Evolutionary conservation across 2,113 vertebrate species (phyloP).

Genomic region (Dendrocopos noguchii): DNA sequence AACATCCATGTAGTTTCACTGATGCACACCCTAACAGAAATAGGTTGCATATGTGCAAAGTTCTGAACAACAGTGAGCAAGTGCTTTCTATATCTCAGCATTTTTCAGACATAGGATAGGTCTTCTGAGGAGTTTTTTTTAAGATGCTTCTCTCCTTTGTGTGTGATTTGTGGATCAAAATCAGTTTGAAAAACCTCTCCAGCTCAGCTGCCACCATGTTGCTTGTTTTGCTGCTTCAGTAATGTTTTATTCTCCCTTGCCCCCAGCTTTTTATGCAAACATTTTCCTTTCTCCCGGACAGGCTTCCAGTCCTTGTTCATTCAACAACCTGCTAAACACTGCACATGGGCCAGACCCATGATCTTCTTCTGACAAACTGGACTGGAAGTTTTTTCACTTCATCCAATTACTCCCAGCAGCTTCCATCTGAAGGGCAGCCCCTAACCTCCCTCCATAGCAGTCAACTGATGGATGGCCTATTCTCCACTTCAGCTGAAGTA

Average conservation of each 20-base stretch:
- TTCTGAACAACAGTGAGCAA: neutral
- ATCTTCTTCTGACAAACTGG: neutral
- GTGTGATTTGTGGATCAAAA: neutral
- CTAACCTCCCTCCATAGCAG: fast-evolving
- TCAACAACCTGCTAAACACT: neutral
- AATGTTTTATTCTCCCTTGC: neutral
- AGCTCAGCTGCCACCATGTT: neutral
- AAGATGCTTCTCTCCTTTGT: neutral
- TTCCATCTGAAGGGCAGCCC: neutral
- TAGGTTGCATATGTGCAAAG: neutral
- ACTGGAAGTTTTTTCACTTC: neutral
- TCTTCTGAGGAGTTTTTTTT: neutral
- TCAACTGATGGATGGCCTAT: neutral
- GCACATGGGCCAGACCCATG: neutral
- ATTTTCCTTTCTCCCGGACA: neutral
- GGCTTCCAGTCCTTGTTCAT: neutral
- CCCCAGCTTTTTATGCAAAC: neutral
- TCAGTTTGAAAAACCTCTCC: neutral
- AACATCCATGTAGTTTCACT: neutral
- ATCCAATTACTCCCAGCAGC: neutral
- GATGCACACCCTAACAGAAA: neutral
- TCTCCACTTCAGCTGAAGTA: neutral
- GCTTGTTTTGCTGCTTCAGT: neutral
- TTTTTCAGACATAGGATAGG: neutral
- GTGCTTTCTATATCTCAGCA: neutral